These are phyloP conservation scores for Montipora cactus DNA, from an alignment of 64 coral and sea anemone genomes.

Conservation along the genomic window DNA sequence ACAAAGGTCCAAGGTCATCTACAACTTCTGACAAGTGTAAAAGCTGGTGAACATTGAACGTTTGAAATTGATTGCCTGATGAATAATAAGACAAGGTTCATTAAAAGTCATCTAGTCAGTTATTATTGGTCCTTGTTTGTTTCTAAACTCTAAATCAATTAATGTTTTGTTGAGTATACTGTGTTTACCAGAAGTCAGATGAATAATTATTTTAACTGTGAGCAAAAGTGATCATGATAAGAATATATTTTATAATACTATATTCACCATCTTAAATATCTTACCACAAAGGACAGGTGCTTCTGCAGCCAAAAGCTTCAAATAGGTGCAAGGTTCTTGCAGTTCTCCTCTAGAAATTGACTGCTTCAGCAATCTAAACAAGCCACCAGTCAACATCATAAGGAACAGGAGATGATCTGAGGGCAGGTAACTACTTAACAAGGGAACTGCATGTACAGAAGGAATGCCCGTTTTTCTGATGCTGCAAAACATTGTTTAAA, in stretches of 20 bases:
- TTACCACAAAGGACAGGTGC: background rate
- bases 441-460: background rate
- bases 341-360: background rate
- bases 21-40: slow-evolving; percentile 56
- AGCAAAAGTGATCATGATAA: no score
- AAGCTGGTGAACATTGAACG: slow-evolving; percentile 60
- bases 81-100: background rate
- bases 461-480: background rate
- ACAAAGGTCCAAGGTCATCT: slow-evolving; percentile 25
- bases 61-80: slow-evolving; percentile 8
- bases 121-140: no score
- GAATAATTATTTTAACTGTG: no score
- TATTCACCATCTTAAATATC: no score
- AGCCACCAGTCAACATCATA: background rate
- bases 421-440: background rate
- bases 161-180: no score
- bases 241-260: no score
- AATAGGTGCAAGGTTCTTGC: background rate
- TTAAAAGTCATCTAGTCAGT: no score
- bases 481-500: no score
- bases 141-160: no score
- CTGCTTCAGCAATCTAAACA: background rate
- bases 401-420: background rate
- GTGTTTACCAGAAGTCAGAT: no score
- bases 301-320: background rate